Base-by-base conservation (phyloP, 2,797 vertebrate genomes). In the Tolypeutes matacus region DNA sequence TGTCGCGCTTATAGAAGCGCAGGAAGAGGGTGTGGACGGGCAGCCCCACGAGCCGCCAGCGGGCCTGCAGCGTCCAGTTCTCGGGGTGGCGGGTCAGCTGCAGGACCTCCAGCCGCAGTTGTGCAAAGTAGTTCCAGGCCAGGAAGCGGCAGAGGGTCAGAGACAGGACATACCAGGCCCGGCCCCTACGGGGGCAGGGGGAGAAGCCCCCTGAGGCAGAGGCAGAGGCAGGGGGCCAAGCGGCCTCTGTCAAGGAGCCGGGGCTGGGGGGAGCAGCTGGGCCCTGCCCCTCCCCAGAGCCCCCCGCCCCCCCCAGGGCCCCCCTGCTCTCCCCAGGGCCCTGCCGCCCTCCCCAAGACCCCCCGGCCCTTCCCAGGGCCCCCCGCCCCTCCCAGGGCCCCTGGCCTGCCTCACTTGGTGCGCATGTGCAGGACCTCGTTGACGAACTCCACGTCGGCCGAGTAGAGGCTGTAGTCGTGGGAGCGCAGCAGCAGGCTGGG, bases 71-170 rank as follows among this genome's bases (percentile, higher is more conserved):
- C 34, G 98, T 99, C 94, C 99, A 98, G 0, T 99, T 99, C 98
- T 99, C 99, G 0, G 98, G 96, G 97, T 99, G 99, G 90, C 98
- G 99, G 3, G 99, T 99, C 64, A 99, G 98, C 96, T 99, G 99
- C 95, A 99, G 98, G 64, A 99, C 98, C 96, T 99, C 99, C 90
- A 99, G 93, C 27, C 62, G 97, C 27, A 98, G 96, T 18, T 98
- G 98, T 18, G 98, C 98, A 31, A 99, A 99, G 97, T 99, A 99
- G 62, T 98, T 98, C 95, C 98, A 97, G 90, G 98, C 99, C 96
- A 99, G 92, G 27, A 99, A 91, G 42, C 98, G 98, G 98, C 98
- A 99, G 18, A 99, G 46, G 0, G 97, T 97, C 87, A 99, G 92
- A 0, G 97, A 98, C 92, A 99, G 27, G 87, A 98, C 98, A 97